These are phyloP conservation scores for Perca schrenkii DNA, from an alignment of 2,113 vertebrate species.

Conservation along the genomic window DNA sequence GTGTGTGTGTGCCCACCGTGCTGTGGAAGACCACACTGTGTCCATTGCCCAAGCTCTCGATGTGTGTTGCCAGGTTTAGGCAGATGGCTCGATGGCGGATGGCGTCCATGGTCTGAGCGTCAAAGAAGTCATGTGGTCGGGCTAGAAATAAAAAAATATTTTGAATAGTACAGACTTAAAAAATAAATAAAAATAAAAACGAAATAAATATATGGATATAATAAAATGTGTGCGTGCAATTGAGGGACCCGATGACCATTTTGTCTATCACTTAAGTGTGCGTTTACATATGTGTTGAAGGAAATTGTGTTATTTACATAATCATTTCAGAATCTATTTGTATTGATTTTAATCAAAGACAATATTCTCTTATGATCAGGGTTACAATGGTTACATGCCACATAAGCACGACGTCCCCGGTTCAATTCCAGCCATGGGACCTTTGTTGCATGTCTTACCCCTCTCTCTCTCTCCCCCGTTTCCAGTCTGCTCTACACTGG, in stretches of 20 bases:
- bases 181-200: background rate
- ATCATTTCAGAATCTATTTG: background rate
- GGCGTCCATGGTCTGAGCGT: constrained; percentile 98
- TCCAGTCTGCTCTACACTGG: too few species aligned
- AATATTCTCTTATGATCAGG: too few species aligned
- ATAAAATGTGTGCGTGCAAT: background rate
- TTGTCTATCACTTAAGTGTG: background rate
- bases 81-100: constrained; percentile 98
- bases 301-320: background rate
- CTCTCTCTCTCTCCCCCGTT: too few species aligned
- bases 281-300: background rate
- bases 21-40: constrained; percentile 99
- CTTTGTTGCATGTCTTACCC: too few species aligned
- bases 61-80: constrained; percentile 97
- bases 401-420: too few species aligned
- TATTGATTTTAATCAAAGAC: background rate
- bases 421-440: too few species aligned
- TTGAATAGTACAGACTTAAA: background rate
- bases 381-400: too few species aligned
- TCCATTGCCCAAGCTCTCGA: constrained; percentile 98
- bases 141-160: constrained; percentile 79
- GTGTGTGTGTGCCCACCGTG: constrained; percentile 86
- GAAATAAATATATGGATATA: background rate
- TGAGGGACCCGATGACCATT: background rate
- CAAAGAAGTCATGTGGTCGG: constrained; percentile 97